A percentile compares a stretch with the other conserved stretches of the same genome.
Evolutionary conservation across 2,797 vertebrate genomes (phyloP).

Genomic region (Sebastes matsubarae): DNA sequence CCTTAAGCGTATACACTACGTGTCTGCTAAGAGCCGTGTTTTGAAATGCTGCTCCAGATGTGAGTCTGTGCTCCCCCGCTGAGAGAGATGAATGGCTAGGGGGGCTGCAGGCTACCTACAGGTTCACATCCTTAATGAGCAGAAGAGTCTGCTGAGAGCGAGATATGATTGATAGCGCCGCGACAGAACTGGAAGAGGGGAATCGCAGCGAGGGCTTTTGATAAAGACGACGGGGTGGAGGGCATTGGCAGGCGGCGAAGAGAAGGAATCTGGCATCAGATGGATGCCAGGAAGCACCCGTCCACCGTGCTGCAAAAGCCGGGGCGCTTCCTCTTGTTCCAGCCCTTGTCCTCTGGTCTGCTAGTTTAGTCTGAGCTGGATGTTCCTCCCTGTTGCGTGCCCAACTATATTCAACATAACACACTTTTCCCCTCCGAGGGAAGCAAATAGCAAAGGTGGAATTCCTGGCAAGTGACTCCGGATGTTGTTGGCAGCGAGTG

Average conservation of each 20-base stretch:
- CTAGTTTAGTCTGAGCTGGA: conserved; percentile 56
- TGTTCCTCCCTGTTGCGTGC: conserved; percentile 57
- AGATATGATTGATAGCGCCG: conserved; percentile 73
- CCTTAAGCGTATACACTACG: conserved; percentile 15
- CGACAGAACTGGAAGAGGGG: conserved; percentile 55
- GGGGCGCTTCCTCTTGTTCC: conserved; percentile 45
- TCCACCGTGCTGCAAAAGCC: conserved; percentile 44
- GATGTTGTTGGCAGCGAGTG: conserved; percentile 84
- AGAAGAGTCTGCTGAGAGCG: conserved; percentile 70
- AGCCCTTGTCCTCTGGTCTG: conserved; percentile 22
- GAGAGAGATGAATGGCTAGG: conserved; percentile 70
- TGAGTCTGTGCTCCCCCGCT: conserved; percentile 63
- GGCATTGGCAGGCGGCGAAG: conserved; percentile 54
- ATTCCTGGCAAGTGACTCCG: conserved; percentile 91
- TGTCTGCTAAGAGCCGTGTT: conserved; percentile 61
- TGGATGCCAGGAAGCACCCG: conserved; percentile 43
- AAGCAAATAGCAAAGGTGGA: conserved; percentile 90
- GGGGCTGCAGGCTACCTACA: conserved; percentile 71
- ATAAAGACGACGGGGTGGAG: conserved; percentile 56
- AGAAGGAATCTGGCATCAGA: conserved; percentile 68
- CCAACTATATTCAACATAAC: conserved; percentile 74
- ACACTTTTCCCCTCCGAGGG: conserved; percentile 89
- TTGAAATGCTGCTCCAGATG: conserved; percentile 73
- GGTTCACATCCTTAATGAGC: conserved; percentile 76
- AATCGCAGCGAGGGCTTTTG: conserved; percentile 60